Conservation (phyloP, 2,888 invertebrate genomes). For the Linnaemya vulpina region DNA sequence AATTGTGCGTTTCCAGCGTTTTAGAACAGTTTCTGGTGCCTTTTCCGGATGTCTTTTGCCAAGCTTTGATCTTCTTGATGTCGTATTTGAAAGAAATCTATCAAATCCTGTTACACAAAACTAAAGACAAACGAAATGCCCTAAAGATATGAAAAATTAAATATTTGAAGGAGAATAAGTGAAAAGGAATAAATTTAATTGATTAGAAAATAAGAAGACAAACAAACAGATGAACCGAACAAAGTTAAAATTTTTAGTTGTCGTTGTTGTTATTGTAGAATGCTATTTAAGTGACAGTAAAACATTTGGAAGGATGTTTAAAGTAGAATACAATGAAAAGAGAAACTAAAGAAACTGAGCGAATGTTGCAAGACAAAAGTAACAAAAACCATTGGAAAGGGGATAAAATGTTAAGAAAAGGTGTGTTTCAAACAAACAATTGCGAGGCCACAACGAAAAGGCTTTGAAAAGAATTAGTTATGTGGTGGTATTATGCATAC, state of each 20-base stretch:
- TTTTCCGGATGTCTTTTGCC: too few species aligned
- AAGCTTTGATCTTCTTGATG: too few species aligned
- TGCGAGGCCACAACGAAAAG: neutral
- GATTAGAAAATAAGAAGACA: conserved; percentile 64
- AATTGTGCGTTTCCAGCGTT: too few species aligned
- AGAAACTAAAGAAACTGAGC: conserved; percentile 49
- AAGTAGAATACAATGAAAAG: neutral
- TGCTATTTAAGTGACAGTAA: conserved; percentile 44
- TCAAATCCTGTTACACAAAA: neutral
- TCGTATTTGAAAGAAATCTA: conserved; percentile 13
- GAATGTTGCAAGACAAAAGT: conserved; percentile 59
- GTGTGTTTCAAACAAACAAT: conserved; percentile 25
- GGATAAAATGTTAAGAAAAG: conserved; percentile 33
- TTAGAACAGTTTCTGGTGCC: too few species aligned
- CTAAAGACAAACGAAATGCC: neutral
- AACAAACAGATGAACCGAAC: conserved; percentile 45
- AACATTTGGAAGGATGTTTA: conserved; percentile 29
- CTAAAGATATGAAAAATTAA: neutral
- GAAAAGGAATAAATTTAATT: conserved; percentile 51
- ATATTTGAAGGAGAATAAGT: conserved; percentile 35
- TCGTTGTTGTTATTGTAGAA: conserved; percentile 28
- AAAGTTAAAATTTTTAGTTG: conserved; percentile 6
- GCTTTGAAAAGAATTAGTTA: neutral
- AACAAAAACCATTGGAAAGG: conserved; percentile 18
- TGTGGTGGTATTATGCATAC: too few species aligned